phyloP scores from a whole-genome alignment of 2,797 vertebrate species.

The Threskiornis aethiopicus region DNA sequence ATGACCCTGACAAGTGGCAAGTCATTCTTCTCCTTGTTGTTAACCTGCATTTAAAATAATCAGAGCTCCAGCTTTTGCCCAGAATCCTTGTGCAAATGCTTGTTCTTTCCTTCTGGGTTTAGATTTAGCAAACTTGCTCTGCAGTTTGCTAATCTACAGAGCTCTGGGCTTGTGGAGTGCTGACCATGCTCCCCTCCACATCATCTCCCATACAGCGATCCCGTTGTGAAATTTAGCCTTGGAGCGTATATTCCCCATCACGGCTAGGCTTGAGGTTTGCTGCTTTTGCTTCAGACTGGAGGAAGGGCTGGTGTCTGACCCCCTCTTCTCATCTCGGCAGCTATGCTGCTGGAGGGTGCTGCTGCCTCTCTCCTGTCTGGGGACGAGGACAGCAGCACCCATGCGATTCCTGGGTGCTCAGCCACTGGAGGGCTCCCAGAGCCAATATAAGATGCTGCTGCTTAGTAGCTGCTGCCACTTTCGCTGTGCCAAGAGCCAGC shows the following conservation, averaged over 20 bases:
- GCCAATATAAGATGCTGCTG: not conserved
- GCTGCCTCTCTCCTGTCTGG: not conserved
- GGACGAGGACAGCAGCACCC: not conserved
- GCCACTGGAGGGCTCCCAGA: conserved; percentile 6
- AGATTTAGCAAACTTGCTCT: not conserved
- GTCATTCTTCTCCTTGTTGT: not conserved
- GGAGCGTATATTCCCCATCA: rapidly evolving
- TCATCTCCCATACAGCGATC: rapidly evolving
- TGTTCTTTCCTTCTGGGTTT: not conserved
- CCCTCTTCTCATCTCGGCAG: rapidly evolving
- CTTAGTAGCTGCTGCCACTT: rapidly evolving
- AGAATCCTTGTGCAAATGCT: not conserved
- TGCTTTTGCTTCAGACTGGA: not conserved
- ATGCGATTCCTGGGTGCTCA: rapidly evolving
- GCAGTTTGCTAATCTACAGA: not conserved
- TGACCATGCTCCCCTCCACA: rapidly evolving
- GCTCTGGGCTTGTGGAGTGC: rapidly evolving
- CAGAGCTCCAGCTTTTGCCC: not conserved
- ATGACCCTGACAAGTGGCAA: rapidly evolving
- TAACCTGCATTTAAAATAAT: not conserved
- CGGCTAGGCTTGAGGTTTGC: not conserved
- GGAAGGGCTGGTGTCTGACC: too few species aligned
- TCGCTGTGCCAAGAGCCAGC: rapidly evolving
- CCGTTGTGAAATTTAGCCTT: rapidly evolving
- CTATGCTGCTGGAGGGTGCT: rapidly evolving